Conservation (phyloP, 2,888 invertebrate species). For the Melinaea marsaeus region DNA sequence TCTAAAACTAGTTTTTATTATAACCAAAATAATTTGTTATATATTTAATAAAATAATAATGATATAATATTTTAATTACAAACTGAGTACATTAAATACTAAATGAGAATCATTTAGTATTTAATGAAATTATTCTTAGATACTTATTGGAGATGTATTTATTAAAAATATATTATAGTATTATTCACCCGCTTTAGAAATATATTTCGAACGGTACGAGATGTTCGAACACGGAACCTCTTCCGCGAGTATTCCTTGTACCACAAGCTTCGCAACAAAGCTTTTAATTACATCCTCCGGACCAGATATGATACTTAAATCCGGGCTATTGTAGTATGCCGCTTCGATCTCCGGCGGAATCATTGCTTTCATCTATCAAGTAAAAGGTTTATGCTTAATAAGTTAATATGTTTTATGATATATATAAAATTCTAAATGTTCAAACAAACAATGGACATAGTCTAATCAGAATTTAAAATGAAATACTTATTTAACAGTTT, state of each 20-base stretch:
- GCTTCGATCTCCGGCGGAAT: conserved; percentile 88
- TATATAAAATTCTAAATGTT: too few species aligned
- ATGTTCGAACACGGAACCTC: conserved; percentile 79
- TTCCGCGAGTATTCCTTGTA: conserved; percentile 83
- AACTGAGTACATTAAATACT: too few species aligned
- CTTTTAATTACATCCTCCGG: conserved; percentile 82
- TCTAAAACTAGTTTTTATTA: too few species aligned
- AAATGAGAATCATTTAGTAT: too few species aligned
- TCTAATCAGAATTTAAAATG: not conserved
- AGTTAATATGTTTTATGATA: too few species aligned
- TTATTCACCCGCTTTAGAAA: conserved; percentile 79
- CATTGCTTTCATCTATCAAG: conserved; percentile 74
- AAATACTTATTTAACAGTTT: not conserved
- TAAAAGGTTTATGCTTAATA: not conserved
- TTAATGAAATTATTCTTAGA: too few species aligned
- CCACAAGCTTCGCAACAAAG: conserved; percentile 82
- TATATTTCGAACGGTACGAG: conserved; percentile 93
- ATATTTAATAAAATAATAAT: not conserved
- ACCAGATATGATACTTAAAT: conserved; percentile 94
- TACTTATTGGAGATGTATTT: too few species aligned
- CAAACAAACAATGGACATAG: too few species aligned
- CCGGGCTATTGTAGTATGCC: conserved; percentile 91
- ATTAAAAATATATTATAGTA: too few species aligned
- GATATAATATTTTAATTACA: too few species aligned
- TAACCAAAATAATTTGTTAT: too few species aligned